Evolutionary conservation across 2,797 vertebrate genomes (phyloP).

Genomic region (Xenops minutus): DNA sequence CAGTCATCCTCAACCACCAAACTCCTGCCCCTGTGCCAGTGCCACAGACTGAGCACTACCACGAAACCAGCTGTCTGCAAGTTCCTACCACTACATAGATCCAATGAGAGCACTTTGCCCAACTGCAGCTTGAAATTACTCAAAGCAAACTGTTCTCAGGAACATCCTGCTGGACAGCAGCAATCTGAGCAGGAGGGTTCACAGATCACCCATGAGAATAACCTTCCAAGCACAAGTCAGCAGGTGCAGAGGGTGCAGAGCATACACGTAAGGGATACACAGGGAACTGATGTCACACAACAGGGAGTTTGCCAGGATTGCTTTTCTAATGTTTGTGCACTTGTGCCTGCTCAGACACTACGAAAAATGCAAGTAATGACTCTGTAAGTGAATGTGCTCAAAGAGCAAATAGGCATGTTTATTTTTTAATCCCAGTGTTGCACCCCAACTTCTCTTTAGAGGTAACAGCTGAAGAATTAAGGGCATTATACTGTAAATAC

Average conservation of each 20-base stretch:
- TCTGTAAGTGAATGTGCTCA: neutral
- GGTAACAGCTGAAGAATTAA: neutral
- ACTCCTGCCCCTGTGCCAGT: neutral
- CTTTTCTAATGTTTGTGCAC: neutral
- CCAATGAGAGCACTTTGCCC: neutral
- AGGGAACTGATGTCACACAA: neutral
- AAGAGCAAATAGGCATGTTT: neutral
- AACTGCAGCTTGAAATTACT: neutral
- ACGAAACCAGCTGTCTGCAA: neutral
- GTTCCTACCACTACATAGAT: neutral
- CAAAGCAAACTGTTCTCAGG: neutral
- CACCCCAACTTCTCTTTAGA: neutral
- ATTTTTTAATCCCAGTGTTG: neutral
- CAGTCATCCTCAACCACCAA: neutral
- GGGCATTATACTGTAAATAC: neutral
- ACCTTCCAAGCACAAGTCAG: neutral
- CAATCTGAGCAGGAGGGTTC: neutral
- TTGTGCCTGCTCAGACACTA: neutral
- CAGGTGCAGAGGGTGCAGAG: neutral
- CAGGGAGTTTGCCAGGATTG: neutral
- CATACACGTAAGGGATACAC: fast-evolving
- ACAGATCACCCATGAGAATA: neutral
- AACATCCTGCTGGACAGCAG: neutral
- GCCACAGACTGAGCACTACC: neutral
- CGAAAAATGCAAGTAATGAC: neutral